Evolutionary conservation across 2,113 vertebrate species (phyloP).

Genomic region (Bettongia penicillata): DNA sequence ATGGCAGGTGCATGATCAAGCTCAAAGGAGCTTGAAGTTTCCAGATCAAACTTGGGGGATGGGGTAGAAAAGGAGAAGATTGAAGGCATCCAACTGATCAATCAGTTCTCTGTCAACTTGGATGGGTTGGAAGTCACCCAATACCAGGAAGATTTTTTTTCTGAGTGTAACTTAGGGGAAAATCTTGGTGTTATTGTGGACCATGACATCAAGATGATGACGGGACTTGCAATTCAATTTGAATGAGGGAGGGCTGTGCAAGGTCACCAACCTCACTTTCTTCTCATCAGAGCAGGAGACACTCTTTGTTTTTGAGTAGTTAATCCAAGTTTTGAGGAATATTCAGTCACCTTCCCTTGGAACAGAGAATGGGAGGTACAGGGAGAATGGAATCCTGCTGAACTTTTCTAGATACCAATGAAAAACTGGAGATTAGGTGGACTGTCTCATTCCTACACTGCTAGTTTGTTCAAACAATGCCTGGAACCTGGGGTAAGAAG

Average conservation of each 20-base stretch:
- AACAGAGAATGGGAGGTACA: not conserved
- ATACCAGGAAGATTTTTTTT: not conserved
- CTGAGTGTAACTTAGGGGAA: not conserved
- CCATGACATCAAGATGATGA: too few relatives aligned
- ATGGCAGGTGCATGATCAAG: not conserved
- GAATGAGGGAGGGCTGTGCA: too few relatives aligned
- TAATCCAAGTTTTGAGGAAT: not conserved
- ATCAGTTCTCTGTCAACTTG: not conserved
- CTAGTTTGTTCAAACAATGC: too few relatives aligned
- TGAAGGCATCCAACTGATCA: not conserved
- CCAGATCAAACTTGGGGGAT: not conserved
- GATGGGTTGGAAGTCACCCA: not conserved
- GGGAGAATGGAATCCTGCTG: not conserved
- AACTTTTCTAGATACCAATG: not conserved
- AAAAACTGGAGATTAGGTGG: too few relatives aligned
- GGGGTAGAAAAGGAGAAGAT: not conserved
- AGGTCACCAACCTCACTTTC: too few relatives aligned
- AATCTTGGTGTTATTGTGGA: not conserved
- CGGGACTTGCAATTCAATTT: too few relatives aligned
- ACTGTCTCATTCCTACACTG: too few relatives aligned
- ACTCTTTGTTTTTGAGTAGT: not conserved
- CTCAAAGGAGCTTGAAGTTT: not conserved
- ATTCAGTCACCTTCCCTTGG: not conserved
- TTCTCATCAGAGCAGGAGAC: not conserved
- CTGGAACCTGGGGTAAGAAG: too few relatives aligned